phyloP scores from a whole-genome alignment of 2,888 invertebrate species.

The Plutella xylostella region DNA sequence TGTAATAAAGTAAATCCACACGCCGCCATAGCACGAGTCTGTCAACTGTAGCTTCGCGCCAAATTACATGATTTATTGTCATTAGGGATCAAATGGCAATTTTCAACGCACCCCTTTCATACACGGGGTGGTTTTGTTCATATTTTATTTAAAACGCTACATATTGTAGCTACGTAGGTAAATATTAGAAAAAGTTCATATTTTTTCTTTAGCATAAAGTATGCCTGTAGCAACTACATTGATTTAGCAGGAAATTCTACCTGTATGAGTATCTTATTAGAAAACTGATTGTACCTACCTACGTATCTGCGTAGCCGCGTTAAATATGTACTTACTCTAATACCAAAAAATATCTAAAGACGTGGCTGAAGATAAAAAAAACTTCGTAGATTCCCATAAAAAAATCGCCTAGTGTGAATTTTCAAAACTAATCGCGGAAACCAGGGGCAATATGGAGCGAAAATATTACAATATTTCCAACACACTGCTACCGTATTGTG shows the following conservation, averaged over 20 bases:
- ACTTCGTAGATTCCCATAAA: background rate
- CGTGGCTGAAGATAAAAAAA: background rate
- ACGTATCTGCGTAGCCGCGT: background rate
- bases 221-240: background rate
- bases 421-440: background rate
- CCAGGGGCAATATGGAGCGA: conserved; percentile 47
- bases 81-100: conserved; percentile 39
- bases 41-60: conserved; percentile 27
- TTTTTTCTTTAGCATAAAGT: no score
- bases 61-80: conserved; percentile 67
- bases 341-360: background rate
- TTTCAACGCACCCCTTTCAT: conserved; percentile 6
- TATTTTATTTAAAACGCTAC: no score
- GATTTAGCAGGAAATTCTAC: background rate
- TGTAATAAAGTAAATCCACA: no score
- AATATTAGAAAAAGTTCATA: no score
- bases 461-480: conserved; percentile 66
- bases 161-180: no score
- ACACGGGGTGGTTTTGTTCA: no score
- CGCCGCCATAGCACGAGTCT: no score
- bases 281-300: background rate
- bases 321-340: background rate
- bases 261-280: background rate
- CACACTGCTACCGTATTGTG: conserved; percentile 63
- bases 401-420: background rate